Evolutionary conservation across 2,888 invertebrate species (phyloP).

Genomic region (Sesia bembeciformis): DNA sequence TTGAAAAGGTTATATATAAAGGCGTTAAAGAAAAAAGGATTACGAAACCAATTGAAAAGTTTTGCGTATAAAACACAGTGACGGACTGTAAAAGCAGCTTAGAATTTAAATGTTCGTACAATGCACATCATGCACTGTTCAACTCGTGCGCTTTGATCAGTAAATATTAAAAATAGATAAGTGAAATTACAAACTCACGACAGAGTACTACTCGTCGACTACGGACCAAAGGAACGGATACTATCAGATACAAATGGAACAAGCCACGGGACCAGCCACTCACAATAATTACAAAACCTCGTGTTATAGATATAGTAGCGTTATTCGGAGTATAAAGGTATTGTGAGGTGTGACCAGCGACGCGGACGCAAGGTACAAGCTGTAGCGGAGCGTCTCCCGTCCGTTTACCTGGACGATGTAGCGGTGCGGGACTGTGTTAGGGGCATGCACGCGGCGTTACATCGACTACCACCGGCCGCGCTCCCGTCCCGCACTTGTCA

Average conservation of each 20-base stretch:
- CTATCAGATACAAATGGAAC: slow-evolving; percentile 11
- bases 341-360: slow-evolving; percentile 7
- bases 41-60: neutral
- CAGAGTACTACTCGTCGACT: slow-evolving; percentile 4
- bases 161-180: neutral
- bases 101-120: neutral
- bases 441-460: slow-evolving; percentile 12
- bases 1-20: neutral
- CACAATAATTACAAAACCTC: neutral
- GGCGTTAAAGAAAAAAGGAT: neutral
- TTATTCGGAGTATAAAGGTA: neutral
- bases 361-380: slow-evolving; percentile 12
- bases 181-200: neutral
- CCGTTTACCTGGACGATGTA: slow-evolving; percentile 9
- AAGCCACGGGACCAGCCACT: slow-evolving; percentile 5
- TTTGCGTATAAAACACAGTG: neutral
- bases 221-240: slow-evolving; percentile 7
- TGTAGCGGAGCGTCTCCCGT: slow-evolving; percentile 7
- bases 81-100: neutral
- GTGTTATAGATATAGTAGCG: neutral
- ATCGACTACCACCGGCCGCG: neutral
- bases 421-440: slow-evolving; percentile 12
- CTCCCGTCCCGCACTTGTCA: neutral
- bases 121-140: neutral
- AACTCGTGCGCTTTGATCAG: neutral